Conservation (phyloP, 2,113 vertebrate genomes). For the Archocentrus centrarchus region DNA sequence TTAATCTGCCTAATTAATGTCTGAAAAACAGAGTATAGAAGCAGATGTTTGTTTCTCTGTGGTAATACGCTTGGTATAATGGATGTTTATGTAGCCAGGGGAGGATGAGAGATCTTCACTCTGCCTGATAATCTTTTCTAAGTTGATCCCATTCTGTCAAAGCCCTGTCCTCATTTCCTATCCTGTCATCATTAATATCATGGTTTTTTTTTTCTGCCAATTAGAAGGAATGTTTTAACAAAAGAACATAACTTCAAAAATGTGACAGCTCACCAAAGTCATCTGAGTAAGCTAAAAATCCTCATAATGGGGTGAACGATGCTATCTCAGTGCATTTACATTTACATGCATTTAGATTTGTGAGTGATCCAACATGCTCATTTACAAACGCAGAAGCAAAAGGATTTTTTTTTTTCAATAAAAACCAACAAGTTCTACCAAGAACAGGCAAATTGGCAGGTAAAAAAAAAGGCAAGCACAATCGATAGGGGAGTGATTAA, state of each 20-base stretch:
- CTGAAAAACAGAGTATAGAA: neutral
- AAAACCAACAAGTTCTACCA: neutral
- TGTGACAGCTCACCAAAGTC: neutral
- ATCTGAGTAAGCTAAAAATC: neutral
- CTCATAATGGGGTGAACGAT: neutral
- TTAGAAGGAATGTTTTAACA: constrained; percentile 1
- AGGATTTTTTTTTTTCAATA: neutral
- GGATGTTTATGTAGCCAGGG: constrained; percentile 6
- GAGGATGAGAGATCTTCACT: constrained; percentile 3
- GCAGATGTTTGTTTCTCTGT: neutral
- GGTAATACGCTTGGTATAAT: neutral
- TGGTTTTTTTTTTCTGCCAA: neutral
- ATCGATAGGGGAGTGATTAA: neutral
- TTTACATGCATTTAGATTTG: no score
- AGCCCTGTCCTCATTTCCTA: constrained; percentile 6
- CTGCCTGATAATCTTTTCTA: constrained; percentile 4
- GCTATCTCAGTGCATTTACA: neutral
- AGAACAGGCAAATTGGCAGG: neutral
- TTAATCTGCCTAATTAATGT: neutral
- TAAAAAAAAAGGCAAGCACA: neutral
- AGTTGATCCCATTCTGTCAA: constrained; percentile 54
- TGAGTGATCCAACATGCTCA: neutral
- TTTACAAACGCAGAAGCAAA: neutral
- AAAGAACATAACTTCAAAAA: constrained; percentile 1
- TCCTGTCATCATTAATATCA: constrained; percentile 4